Conservation (phyloP, 2,888 invertebrate genomes). For the Tricholauxania praeusta region DNA sequence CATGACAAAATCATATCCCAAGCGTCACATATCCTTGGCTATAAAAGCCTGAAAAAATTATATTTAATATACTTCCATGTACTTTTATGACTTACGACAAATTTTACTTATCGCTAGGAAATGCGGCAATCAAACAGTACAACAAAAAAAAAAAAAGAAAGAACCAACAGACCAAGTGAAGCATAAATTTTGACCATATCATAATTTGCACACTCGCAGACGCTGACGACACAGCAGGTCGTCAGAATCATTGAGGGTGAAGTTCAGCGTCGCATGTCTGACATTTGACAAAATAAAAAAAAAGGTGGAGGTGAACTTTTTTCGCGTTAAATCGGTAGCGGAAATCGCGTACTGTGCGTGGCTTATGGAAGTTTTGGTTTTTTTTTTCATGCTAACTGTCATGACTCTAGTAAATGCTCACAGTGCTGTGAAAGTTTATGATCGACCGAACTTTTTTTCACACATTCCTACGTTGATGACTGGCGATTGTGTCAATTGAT, state of each 20-base stretch:
- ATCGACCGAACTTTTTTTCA: not conserved
- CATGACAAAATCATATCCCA: no score
- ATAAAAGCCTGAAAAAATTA: no score
- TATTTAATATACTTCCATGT: no score
- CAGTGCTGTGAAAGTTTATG: no score
- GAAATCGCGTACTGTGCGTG: not conserved
- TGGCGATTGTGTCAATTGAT: conserved; percentile 7
- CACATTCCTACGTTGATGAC: conserved; percentile 1
- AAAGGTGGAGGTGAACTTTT: no score
- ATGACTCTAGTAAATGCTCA: not conserved
- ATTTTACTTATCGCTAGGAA: no score
- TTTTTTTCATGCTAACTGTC: not conserved
- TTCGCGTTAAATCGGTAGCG: not conserved
- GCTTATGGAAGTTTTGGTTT: not conserved
- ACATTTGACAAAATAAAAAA: not conserved
- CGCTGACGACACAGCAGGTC: not conserved
- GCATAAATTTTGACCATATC: conserved; percentile 12
- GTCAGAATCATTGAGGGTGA: not conserved
- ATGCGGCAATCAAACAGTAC: no score
- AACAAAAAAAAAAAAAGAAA: no score
- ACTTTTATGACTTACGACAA: no score
- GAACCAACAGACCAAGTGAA: not conserved
- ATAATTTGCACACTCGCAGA: not conserved
- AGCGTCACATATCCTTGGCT: no score
- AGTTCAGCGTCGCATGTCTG: not conserved